A percentile compares a stretch with the other conserved stretches of the same genome.
These are phyloP conservation scores for Tautogolabrus adspersus DNA, from an alignment of 2,113 vertebrate genomes.

Conservation along the genomic window DNA sequence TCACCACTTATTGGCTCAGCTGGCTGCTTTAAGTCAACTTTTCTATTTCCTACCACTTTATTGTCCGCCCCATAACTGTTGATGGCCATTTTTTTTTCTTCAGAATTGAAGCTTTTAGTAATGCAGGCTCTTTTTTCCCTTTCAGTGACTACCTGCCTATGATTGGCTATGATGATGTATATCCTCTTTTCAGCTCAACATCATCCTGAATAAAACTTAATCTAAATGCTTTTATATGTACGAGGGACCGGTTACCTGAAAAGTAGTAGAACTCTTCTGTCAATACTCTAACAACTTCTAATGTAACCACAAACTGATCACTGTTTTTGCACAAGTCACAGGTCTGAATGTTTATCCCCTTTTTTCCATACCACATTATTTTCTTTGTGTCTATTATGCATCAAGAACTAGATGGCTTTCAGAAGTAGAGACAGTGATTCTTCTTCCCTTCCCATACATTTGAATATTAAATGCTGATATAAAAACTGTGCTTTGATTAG, in stretches of 20 bases:
- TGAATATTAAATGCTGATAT: neutral
- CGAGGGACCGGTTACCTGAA: neutral
- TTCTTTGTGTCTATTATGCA: neutral
- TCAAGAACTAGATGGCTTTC: neutral
- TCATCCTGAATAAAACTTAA: constrained; percentile 13
- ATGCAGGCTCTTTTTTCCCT: constrained; percentile 35
- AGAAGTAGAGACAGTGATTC: constrained; percentile 5
- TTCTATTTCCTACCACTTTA: constrained; percentile 68
- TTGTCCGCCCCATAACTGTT: constrained; percentile 67
- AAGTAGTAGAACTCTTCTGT: neutral
- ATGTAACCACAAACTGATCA: no score
- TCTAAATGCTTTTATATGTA: neutral
- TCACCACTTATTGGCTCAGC: constrained; percentile 79
- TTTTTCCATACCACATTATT: neutral
- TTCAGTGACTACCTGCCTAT: constrained; percentile 37
- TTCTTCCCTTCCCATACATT: no score
- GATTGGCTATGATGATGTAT: constrained; percentile 8
- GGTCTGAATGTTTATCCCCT: neutral
- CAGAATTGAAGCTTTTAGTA: constrained; percentile 55
- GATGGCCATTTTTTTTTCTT: constrained; percentile 18
- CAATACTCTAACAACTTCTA: no score
- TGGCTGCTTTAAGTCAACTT: constrained; percentile 73
- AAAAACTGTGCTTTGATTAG: constrained; percentile 10
- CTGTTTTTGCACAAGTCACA: neutral
- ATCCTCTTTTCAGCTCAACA: constrained; percentile 16